Percentiles rank a stretch among this genome's conserved stretches.
Evolutionary conservation across 2,888 invertebrate genomes (phyloP).

Genomic region (Sminthurinus aureus): DNA sequence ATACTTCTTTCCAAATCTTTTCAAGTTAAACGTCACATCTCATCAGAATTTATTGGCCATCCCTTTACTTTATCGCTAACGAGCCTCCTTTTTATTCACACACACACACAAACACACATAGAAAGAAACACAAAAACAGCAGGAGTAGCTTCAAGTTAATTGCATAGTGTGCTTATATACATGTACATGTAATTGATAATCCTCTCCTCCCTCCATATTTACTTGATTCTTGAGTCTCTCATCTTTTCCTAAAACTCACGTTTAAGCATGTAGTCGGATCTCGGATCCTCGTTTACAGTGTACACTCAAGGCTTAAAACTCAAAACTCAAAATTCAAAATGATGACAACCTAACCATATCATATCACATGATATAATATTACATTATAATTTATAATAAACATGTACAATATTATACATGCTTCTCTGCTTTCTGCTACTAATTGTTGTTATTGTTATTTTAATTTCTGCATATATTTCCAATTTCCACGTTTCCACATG

Average conservation of each 20-base stretch:
- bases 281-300: background rate
- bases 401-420: too few species aligned
- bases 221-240: constrained; percentile 9
- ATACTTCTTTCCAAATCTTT: background rate
- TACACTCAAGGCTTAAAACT: too few species aligned
- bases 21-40: constrained; percentile 29
- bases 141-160: constrained; percentile 23
- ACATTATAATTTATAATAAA: too few species aligned
- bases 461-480: too few species aligned
- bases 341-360: too few species aligned
- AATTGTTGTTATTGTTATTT: too few species aligned
- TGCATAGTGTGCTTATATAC: background rate
- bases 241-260: constrained; percentile 1
- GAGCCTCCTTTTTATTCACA: constrained; percentile 23
- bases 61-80: constrained; percentile 28
- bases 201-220: constrained; percentile 2
- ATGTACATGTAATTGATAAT: constrained; percentile 13
- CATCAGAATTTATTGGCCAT: constrained; percentile 42
- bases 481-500: too few species aligned
- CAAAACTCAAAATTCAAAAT: too few species aligned
- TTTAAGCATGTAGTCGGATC: background rate
- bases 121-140: background rate
- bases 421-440: too few species aligned
- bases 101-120: background rate
- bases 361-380: too few species aligned